Percentiles rank a stretch among this genome's conserved stretches.
phyloP scores from a whole-genome alignment of 1,140 invertebrate genomes.

The silkworm (Bombyx mori) region ASM3026992v2 NC_085118.1:11555001-11555500 shows the following conservation, averaged over 20 bases:
- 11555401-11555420: too few relatives aligned
- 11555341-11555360: too few relatives aligned
- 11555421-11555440: too few relatives aligned
- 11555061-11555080: slow-evolving; percentile 55
- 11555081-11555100: slow-evolving; percentile 72
- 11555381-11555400: too few relatives aligned
- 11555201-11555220: slow-evolving; percentile 32
- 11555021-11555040: not conserved
- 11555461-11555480: too few relatives aligned
- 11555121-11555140: slow-evolving; percentile 67
- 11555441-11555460: too few relatives aligned
- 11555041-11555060: slow-evolving; percentile 72
- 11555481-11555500: too few relatives aligned
- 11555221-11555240: slow-evolving; percentile 69
- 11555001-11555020: too few relatives aligned
- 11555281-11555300: too few relatives aligned
- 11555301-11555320: too few relatives aligned
- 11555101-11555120: slow-evolving; percentile 73
- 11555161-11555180: slow-evolving; percentile 74
- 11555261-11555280: slow-evolving; percentile 65
- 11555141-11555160: slow-evolving; percentile 65
- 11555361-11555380: too few relatives aligned
- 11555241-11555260: slow-evolving; percentile 74
- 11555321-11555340: too few relatives aligned
- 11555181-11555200: slow-evolving; percentile 60